Evolutionary conservation across 2,113 vertebrate genomes (phyloP).

Genomic region (Crotophaga sulcirostris): DNA sequence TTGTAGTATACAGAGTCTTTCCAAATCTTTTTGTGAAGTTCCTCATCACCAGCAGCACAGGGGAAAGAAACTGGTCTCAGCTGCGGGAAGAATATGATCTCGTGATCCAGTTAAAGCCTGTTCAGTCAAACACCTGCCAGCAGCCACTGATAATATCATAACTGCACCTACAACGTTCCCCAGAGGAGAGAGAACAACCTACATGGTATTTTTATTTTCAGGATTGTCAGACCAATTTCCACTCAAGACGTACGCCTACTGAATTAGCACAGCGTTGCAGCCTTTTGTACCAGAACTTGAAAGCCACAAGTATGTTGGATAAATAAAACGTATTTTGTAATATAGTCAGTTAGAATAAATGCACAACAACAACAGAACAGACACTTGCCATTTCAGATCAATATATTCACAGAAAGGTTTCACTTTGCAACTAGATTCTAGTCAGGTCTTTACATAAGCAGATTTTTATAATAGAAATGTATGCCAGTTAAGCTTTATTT

Average conservation of each 20-base stretch:
- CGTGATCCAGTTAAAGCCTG: not conserved
- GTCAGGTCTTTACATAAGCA: not conserved
- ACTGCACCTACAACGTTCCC: not conserved
- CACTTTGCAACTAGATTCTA: not conserved
- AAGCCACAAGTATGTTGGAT: not conserved
- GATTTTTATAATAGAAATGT: not conserved
- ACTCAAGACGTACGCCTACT: not conserved
- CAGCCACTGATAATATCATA: conserved; percentile 26
- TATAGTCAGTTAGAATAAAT: not conserved
- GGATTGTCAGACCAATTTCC: not conserved
- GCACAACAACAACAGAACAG: not conserved
- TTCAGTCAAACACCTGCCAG: not conserved
- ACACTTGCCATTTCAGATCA: not conserved
- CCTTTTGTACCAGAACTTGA: not conserved
- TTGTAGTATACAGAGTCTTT: not conserved
- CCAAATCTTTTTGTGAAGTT: not conserved
- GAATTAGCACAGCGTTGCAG: not conserved
- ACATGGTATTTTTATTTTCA: conserved; percentile 13
- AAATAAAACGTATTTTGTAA: not conserved
- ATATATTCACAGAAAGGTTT: not conserved
- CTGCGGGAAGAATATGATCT: not conserved
- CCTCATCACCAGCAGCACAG: not conserved
- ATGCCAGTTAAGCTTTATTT: not conserved
- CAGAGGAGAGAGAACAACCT: conserved; percentile 10
- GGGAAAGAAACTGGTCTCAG: not conserved